A percentile compares a stretch with the other conserved stretches of the same genome.
phyloP scores from a whole-genome alignment of 1,140 invertebrate species.

The Cyrtorhinus lividipennis region DNA sequence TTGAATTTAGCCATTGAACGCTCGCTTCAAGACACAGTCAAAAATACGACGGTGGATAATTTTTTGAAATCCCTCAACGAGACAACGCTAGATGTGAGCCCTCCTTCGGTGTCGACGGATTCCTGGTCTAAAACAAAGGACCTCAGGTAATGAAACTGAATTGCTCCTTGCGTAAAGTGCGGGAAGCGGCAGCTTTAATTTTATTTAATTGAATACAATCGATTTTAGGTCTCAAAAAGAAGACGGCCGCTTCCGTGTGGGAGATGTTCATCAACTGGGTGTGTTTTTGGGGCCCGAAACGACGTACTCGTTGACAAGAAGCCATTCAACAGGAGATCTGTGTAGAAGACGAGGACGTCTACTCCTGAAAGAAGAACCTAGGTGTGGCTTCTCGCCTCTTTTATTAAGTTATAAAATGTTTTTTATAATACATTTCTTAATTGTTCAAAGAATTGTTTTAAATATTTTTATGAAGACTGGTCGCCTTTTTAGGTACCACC shows the following conservation, averaged over 20 bases:
- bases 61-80: constrained; percentile 38
- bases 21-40: constrained; percentile 32
- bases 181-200: neutral
- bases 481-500: constrained; percentile 28
- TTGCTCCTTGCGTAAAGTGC: neutral
- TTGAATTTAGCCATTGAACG: constrained; percentile 35
- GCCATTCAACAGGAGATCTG: constrained; percentile 37
- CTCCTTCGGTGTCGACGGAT: neutral
- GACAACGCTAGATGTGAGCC: constrained; percentile 21
- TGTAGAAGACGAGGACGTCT: constrained; percentile 19
- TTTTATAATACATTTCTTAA: neutral
- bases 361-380: constrained; percentile 22
- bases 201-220: neutral
- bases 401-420: neutral
- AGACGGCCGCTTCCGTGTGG: constrained; percentile 38
- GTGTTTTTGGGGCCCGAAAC: constrained; percentile 31
- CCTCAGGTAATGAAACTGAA: constrained; percentile 17
- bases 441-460: too few relatives aligned
- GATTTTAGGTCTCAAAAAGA: constrained; percentile 24
- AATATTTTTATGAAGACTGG: too few relatives aligned
- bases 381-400: constrained; percentile 18
- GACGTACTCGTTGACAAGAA: constrained; percentile 30
- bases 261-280: constrained; percentile 36
- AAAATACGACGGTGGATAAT: constrained; percentile 35
- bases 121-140: neutral